Percentiles rank a stretch among this genome's conserved stretches.
Conservation (phyloP, 2,797 vertebrate species). For the Catamblyrhynchus diadema region DNA sequence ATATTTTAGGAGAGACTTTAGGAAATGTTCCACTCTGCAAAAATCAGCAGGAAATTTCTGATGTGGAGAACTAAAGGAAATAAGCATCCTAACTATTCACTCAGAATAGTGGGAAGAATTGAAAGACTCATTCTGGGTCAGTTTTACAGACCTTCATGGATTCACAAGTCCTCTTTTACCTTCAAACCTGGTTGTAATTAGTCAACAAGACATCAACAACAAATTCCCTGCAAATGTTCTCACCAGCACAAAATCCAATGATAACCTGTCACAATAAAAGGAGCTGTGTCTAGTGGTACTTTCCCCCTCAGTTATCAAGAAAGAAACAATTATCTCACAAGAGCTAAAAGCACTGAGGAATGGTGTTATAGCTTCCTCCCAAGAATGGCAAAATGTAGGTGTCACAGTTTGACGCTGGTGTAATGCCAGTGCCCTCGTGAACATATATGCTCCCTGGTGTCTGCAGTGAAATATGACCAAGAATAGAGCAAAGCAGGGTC, state of each 20-base stretch:
- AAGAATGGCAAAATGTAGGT: not conserved
- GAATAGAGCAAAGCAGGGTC: no score
- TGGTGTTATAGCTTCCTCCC: fast-evolving
- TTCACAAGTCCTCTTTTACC: not conserved
- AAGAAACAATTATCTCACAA: not conserved
- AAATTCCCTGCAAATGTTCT: not conserved
- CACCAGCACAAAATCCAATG: not conserved
- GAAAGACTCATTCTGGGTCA: not conserved
- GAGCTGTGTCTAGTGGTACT: not conserved
- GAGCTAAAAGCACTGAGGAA: not conserved
- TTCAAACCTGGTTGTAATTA: not conserved
- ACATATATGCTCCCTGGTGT: no score
- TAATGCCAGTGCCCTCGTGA: no score
- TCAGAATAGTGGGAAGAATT: not conserved
- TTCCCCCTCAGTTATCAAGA: not conserved
- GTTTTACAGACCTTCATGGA: not conserved
- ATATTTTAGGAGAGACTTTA: not conserved
- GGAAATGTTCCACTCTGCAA: not conserved
- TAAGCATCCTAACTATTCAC: not conserved
- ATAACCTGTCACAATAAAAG: not conserved
- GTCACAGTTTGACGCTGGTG: no score
- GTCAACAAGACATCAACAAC: not conserved
- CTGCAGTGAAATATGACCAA: no score
- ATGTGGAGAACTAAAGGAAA: not conserved
- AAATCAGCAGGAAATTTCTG: not conserved